Evolutionary conservation across 2,888 invertebrate species (phyloP), one percentile per base, ranked within the genome.

Genomic region (Polia nebulosa): DNA sequence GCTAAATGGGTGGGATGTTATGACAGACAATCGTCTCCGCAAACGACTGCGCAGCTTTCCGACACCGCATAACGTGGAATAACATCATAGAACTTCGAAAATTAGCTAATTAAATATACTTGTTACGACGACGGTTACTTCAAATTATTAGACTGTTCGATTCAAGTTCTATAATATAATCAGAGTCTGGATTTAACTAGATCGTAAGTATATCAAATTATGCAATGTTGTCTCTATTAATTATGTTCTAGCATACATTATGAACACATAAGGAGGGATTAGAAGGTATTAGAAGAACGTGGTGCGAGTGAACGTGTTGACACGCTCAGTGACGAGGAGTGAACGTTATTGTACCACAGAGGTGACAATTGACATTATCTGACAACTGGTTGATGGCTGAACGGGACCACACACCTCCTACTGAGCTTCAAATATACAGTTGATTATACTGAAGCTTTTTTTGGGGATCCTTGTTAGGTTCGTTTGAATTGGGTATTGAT

Each of bases 321-420:
- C 87, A 78, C 78, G 83, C 84, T 86, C 81, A 85, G 72, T 89
- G 90, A 89, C 90, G 90, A 74, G 77, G 67, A 82, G 80, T 81
- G 83, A 88, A 87, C 78, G 81, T 72, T 79, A 84, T 84, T 80
- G 78, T 81, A 78, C 80, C 86, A 85, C 80, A 70, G 67, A 84
- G 84, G 83, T 85, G 89, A 89, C 87, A 89, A 89, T 86, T 88
- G 91, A 90, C 85, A 85, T 88, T 82, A 89, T 88, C 88, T 86
- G 91, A 91, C 86, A 89, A 85, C 86, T 88, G 84, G 90, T 86
- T 88, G 91, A 91, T 85, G 85, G 87, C 78, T 87, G 82, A 85
- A 87, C 86, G 84, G 85, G 91, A 91, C 92, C 92, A 91, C 93
- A 92, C 91, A 84, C 80, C 74, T 61, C 13, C 51, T 22, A 66